Conservation (phyloP, 2,888 invertebrate genomes). For the Camponotus fellah region DNA sequence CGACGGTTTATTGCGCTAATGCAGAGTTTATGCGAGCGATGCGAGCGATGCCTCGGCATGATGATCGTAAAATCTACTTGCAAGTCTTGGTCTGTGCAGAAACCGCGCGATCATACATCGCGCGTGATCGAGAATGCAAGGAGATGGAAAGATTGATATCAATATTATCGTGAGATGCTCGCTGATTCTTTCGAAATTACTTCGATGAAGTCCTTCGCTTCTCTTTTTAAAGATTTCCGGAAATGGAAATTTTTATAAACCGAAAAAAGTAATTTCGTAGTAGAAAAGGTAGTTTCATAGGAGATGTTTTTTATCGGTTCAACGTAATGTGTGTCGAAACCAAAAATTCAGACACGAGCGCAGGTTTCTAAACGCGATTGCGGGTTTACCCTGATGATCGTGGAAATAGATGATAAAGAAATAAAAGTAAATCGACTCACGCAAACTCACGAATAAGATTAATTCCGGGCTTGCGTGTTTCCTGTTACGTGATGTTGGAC, state of each 20-base stretch:
- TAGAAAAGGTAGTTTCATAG: no score
- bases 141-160: conserved; percentile 29
- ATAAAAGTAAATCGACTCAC: conserved; percentile 9
- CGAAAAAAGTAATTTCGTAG: background rate
- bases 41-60: conserved; percentile 65
- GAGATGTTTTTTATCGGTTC: conserved; percentile 10
- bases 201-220: background rate
- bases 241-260: background rate
- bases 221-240: background rate
- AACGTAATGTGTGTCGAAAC: background rate
- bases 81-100: conserved; percentile 52
- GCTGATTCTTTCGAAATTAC: background rate
- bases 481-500: conserved; percentile 32
- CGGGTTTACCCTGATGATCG: conserved; percentile 6
- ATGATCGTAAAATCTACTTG: conserved; percentile 74
- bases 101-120: conserved; percentile 14
- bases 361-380: conserved; percentile 3
- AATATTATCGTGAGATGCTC: background rate
- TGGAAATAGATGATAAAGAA: conserved; percentile 18
- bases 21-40: conserved; percentile 70
- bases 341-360: background rate
- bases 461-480: conserved; percentile 35
- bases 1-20: conserved; percentile 63
- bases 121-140: conserved; percentile 6
- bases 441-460: conserved; percentile 41